Percentiles rank a stretch among this genome's conserved stretches.
Conservation (phyloP, 2,888 invertebrate species). For the Euspilapteryx auroguttella region DNA sequence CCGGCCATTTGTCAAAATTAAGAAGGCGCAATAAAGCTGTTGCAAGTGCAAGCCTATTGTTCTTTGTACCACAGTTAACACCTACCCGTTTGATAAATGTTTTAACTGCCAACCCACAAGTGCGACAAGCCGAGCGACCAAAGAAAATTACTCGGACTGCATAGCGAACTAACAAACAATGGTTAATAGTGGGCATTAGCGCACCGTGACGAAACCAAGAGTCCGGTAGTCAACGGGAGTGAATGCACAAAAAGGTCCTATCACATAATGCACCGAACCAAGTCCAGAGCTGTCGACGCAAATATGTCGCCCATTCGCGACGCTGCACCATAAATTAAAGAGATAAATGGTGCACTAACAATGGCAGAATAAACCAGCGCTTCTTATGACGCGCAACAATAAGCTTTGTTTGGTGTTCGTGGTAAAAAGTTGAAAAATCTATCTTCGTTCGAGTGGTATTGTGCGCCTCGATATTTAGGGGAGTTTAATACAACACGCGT, state of each 20-base stretch:
- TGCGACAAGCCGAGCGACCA: slow-evolving; percentile 29
- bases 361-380: slow-evolving; percentile 49
- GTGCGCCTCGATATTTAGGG: slow-evolving; percentile 33
- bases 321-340: slow-evolving; percentile 51
- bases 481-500: slow-evolving; percentile 23
- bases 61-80: slow-evolving; percentile 37
- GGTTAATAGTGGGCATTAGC: slow-evolving; percentile 22
- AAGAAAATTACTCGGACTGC: slow-evolving; percentile 36
- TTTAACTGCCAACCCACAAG: slow-evolving; percentile 33
- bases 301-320: slow-evolving; percentile 45
- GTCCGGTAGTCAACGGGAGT: slow-evolving; percentile 15
- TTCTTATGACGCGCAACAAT: slow-evolving; percentile 47
- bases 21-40: slow-evolving; percentile 14
- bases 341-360: slow-evolving; percentile 55
- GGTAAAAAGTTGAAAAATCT: slow-evolving; percentile 48
- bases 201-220: slow-evolving; percentile 33
- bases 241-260: slow-evolving; percentile 10
- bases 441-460: slow-evolving; percentile 23
- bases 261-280: slow-evolving; percentile 15
- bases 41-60: slow-evolving; percentile 20
- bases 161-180: slow-evolving; percentile 43
- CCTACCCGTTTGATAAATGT: slow-evolving; percentile 33
- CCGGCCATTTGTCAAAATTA: slow-evolving; percentile 24
- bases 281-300: slow-evolving; percentile 19
- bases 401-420: slow-evolving; percentile 31